Evolutionary conservation across 1,140 invertebrate species (phyloP).

Genomic region (Drosophila takahashii): DNA sequence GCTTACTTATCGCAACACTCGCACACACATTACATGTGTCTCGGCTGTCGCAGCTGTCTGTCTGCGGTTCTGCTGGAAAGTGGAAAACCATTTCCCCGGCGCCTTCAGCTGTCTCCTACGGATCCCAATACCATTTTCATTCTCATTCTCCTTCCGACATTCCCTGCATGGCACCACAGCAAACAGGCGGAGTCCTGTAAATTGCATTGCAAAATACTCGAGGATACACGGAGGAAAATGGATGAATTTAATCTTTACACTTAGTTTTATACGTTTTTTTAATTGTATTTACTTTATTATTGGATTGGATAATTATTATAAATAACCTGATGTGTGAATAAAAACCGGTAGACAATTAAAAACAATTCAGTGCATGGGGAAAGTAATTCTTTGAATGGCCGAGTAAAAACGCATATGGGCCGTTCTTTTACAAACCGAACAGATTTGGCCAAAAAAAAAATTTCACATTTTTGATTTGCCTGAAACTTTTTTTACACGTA

Average conservation of each 20-base stretch:
- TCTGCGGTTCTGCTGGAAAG: slow-evolving; percentile 23
- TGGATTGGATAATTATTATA: no score
- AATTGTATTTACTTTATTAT: background rate
- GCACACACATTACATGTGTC: slow-evolving; percentile 53
- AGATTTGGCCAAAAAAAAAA: no score
- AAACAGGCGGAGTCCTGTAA: slow-evolving; percentile 47
- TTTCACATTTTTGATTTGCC: no score
- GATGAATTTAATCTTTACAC: background rate
- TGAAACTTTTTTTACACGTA: no score
- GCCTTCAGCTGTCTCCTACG: slow-evolving; percentile 24
- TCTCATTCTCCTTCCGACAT: slow-evolving; percentile 21
- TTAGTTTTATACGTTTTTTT: background rate
- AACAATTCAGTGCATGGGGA: background rate
- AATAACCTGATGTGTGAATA: background rate
- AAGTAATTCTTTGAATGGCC: background rate
- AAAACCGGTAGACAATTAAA: background rate
- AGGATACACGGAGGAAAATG: background rate
- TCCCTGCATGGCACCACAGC: slow-evolving; percentile 36
- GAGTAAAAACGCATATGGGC: background rate
- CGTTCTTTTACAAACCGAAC: no score
- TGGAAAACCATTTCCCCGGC: slow-evolving; percentile 10
- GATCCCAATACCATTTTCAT: slow-evolving; percentile 1
- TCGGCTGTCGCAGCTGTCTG: slow-evolving; percentile 33
- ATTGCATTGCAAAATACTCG: slow-evolving; percentile 54
- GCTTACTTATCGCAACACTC: slow-evolving; percentile 61